Base-by-base conservation (phyloP, 2,888 invertebrate genomes). In the Parasteatoda lunata region DNA sequence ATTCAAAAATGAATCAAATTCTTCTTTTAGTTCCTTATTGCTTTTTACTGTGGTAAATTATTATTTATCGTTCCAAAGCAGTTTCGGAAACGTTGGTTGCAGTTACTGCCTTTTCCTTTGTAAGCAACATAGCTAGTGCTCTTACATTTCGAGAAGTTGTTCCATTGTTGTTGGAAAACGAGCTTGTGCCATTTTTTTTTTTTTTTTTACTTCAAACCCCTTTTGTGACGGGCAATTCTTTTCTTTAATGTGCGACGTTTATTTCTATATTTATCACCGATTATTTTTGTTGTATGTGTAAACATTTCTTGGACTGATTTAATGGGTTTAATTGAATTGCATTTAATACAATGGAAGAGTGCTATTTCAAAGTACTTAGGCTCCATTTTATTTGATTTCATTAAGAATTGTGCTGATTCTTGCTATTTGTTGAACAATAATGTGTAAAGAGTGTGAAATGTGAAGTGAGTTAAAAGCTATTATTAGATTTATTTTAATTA, bases 1-100 rank as follows among this genome's bases (percentile, higher is more conserved):
- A 72, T 72, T 80, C 72, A 72, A 64, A 70, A 48, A 47, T 59
- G 51, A 80, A 80, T 73, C 65, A 64, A 65, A 54, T 80, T 72
- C 80, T n/a, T 51, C 76, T 69, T 66, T 69, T 51, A 69, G 48
- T 70, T n/a, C 9, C 51, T 48, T 71, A n/a, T 72, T 51, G 13
- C 6, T 45, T 30, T 68, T 68, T 51, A 30, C 48, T 65, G 49
- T 66, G 70, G 66, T 68, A 59, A 73, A 64, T 49, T 48, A 64
- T 64, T 47, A n/a, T 68, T 82, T 82, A 75, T 81, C 66, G 73
- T 75, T 49, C 11, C 59, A 73, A 69, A 64, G 76, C n/a, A 4
- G 49, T 68, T 69, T 51, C 65, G 51, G 66, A 49, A 47, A 11
- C 8, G 48, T n/a, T 69, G 13, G 49, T 13, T 13, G 75, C 30